Conservation (phyloP, 1,140 invertebrate genomes). For the Aricia agestis region DNA sequence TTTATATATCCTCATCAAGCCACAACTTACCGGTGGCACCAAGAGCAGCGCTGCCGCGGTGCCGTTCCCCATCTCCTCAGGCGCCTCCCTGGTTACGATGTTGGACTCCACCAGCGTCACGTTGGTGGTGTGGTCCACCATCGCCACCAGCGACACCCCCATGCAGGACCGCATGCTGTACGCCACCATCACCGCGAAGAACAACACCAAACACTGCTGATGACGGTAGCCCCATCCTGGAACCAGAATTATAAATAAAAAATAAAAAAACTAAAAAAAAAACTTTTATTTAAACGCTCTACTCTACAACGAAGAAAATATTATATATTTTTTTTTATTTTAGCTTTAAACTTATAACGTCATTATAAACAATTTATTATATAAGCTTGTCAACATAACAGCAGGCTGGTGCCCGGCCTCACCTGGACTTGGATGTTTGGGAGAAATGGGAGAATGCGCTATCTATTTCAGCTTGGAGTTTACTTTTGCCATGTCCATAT, state of each 20-base stretch:
- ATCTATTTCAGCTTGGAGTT: no score
- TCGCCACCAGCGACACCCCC: slow-evolving; percentile 84
- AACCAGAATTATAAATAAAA: slow-evolving; percentile 25
- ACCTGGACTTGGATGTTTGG: no score
- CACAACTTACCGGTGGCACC: slow-evolving; percentile 46
- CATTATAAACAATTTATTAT: no score
- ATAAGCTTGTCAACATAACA: no score
- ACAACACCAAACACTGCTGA: slow-evolving; percentile 80
- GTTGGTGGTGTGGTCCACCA: slow-evolving; percentile 55
- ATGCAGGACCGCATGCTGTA: slow-evolving; percentile 82
- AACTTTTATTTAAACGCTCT: no score
- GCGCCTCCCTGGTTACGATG: background rate
- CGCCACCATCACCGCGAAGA: slow-evolving; percentile 79
- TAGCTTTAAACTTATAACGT: no score
- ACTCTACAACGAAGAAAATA: no score
- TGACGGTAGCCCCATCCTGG: slow-evolving; percentile 75
- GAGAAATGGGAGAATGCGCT: no score
- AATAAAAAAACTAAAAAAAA: no score
- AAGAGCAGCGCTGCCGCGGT: slow-evolving; percentile 42
- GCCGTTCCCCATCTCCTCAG: background rate
- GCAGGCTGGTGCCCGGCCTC: no score
- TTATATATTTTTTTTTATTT: no score
- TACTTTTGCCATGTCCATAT: no score
- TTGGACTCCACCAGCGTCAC: background rate
- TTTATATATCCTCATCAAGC: background rate